Evolutionary conservation across 1,140 invertebrate species (phyloP).

Genomic region (Augochlora pura): DNA sequence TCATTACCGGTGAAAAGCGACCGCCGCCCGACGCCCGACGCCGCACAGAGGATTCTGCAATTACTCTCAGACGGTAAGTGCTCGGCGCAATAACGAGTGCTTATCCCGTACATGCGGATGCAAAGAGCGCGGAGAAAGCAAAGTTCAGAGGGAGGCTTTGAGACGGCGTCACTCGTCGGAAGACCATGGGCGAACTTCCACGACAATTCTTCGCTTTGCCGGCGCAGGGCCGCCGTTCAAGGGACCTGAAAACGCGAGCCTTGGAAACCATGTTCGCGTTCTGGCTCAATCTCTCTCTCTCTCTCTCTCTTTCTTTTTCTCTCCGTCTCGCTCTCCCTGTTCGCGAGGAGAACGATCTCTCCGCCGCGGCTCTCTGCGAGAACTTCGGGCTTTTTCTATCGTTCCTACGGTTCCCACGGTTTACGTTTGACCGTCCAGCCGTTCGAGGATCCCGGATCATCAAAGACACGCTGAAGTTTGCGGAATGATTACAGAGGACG

Average conservation of each 20-base stretch:
- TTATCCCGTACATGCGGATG: conserved; percentile 30
- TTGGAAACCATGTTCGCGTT: background rate
- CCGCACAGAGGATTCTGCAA: conserved; percentile 44
- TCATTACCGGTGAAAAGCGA: conserved; percentile 59
- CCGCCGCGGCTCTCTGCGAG: background rate
- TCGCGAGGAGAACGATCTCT: no score
- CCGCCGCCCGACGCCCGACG: conserved; percentile 13
- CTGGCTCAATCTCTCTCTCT: no score
- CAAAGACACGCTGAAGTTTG: background rate
- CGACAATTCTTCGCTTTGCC: conserved; percentile 38
- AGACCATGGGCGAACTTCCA: conserved; percentile 6
- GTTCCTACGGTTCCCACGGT: background rate
- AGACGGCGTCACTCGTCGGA: conserved; percentile 14
- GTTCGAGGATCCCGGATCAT: background rate
- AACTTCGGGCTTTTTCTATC: background rate
- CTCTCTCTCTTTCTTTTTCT: no score
- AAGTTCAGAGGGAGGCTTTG: conserved; percentile 31
- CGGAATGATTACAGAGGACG: background rate
- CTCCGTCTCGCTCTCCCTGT: no score
- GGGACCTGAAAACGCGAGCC: background rate
- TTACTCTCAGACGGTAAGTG: conserved; percentile 58
- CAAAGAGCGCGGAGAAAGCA: conserved; percentile 23
- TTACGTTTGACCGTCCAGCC: conserved; percentile 3
- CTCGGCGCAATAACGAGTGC: conserved; percentile 56
- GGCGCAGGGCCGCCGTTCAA: background rate